Base-by-base conservation (phyloP, 2,888 invertebrate species). In the Cordilura impudica region DNA sequence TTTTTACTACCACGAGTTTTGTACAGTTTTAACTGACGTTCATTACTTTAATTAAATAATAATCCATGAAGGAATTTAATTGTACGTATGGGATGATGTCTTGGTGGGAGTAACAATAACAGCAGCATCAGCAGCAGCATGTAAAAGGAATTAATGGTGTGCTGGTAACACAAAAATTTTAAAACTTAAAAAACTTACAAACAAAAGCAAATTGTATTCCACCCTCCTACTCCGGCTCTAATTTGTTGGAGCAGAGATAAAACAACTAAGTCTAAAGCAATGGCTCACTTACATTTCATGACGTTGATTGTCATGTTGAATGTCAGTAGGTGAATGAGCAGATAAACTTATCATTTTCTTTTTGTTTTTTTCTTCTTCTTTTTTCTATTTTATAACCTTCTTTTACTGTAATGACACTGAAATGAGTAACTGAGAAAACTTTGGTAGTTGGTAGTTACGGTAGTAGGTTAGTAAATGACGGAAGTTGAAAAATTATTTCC, bases 401-500 rank as follows among this genome's bases (percentile, higher is more conserved):
- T 19, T 43, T 19, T 54, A 31, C 63, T 35, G 10, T 43, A 54
- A 60, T 63, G 54, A 10, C 74, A 75, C 45, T 67, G 60, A 67
- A 67, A 54, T 54, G 56, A 23, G 29, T 66, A 53, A 58, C 14
- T 51, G 49, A 58, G 7, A 29, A 8, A 8, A 19, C 31, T 39
- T 39, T 35, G 8, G 29, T 31, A 31, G 19, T 49, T 16, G 60
- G 26, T 61, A 60, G 61, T 43, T 31, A n/a, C n/a, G 53, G 29
- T 47, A 14, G 16, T 39, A 54, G 21, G 51, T 54, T 12, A 77
- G 58, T 69, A 56, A 60, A 70, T 61, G 66, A 71, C 66, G 66
- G 74, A 79, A 79, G 66, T 67, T 79, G 75, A 75, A 71, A 71
- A 72, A 79, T 79, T 75, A 79, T 75, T 75, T 79, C 75, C 79